Evolutionary conservation across 2,113 vertebrate species (phyloP), one percentile per base, ranked within the genome.

Genomic region (Maccullochella peelii): DNA sequence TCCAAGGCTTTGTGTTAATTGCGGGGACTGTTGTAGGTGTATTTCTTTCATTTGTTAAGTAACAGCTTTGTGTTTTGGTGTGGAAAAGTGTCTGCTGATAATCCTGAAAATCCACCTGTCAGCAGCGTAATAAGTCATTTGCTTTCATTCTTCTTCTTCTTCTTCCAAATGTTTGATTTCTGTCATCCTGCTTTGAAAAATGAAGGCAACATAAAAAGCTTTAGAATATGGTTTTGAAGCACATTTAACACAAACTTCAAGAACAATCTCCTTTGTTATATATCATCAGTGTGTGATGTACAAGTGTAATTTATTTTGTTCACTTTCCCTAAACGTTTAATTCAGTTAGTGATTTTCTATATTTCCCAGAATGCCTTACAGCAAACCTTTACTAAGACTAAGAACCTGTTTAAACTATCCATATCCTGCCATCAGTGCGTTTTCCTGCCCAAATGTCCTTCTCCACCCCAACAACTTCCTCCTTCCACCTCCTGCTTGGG

Each of bases 401-500:
- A 21, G 2, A 62, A 71, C 47, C 12, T 12, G 18, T 38, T 57
- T 14, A 27, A 66, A 38, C 9, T 2, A 5, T 71, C 58, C 66
- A 18, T 65, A 57, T 30, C 3, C 49, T 27, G 10, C 67, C 59
- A 50, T 38, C 38, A 8, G 25, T n/a, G 7, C 0, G 3, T 70
- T 21, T 40, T 27, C 44, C 30, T 18, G 49, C 15, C n/a, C 59
- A 65, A 63, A 44, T 69, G 66, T 73, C 65, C 73, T 49, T 18
- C 5, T 9, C 30, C 57, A 23, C 33, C 59, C n/a, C 3, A 27
- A 18, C 8, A 14, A 52, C 40, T 33, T 85, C 83, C 59, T 81
- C n/a, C n/a, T n/a, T n/a, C 59, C 71, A 25, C 80, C 80, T 84
- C 84, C 80, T 75, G 88, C 67, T 78, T 2, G 11, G 74, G 71